Conservation (phyloP, 2,888 invertebrate genomes). For the Chaetogeoica ovagalla region DNA sequence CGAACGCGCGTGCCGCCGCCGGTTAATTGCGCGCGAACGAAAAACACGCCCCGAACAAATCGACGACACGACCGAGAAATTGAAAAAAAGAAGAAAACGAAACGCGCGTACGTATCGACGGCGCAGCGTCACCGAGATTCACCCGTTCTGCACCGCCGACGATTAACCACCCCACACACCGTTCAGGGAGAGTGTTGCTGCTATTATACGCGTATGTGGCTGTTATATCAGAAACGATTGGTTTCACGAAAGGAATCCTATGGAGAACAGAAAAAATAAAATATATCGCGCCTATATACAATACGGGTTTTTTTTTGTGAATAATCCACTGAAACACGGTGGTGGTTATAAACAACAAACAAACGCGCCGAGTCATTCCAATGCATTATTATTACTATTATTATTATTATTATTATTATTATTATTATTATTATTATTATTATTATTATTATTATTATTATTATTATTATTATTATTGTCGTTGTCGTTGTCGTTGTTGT, state of each 20-base stretch:
- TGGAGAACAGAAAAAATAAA: neutral
- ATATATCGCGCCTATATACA: neutral
- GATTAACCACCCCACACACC: conserved; percentile 3
- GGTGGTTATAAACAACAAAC: conserved; percentile 40
- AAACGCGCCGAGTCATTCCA: conserved; percentile 36
- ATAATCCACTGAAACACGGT: conserved; percentile 23
- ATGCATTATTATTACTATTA: conserved; percentile 15
- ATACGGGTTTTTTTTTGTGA: conserved; percentile 25
- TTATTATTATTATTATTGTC: no score
- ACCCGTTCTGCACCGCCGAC: conserved; percentile 32
- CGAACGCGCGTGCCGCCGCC: no score
- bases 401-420: no score
- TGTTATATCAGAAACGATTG: conserved; percentile 40
- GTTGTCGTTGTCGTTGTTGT: no score
- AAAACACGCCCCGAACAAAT: no score
- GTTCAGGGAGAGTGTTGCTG: neutral
- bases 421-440: no score
- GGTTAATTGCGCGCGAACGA: no score
- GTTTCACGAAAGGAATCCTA: conserved; percentile 22
- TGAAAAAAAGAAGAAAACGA: no score
- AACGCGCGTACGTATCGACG: no score
- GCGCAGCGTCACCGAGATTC: no score
- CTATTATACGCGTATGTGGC: neutral
- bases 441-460: no score
- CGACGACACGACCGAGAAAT: no score